A percentile compares a stretch with the other conserved stretches of the same genome.
phyloP scores from a whole-genome alignment of 2,888 invertebrate species.

The Ophioninae sp. region DNA sequence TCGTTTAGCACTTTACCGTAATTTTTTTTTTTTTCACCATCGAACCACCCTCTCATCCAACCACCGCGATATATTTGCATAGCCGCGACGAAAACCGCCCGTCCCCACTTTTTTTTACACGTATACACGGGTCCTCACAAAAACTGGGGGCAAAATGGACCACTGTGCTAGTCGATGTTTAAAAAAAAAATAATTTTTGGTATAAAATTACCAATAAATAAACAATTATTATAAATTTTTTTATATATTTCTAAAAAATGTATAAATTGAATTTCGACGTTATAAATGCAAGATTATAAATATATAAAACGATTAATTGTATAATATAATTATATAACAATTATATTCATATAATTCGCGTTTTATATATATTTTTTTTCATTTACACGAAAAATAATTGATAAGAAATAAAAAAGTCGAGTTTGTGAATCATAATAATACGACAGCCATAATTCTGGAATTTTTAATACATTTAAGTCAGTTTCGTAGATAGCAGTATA shows the following conservation, averaged over 20 bases:
- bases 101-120: conserved; percentile 45
- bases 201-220: no score
- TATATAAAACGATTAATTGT: no score
- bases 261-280: no score
- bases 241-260: no score
- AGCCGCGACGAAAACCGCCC: conserved; percentile 71
- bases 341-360: neutral
- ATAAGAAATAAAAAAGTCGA: conserved; percentile 4
- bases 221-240: no score
- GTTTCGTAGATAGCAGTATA: conserved; percentile 41
- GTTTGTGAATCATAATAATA: conserved; percentile 69
- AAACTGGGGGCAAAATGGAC: conserved; percentile 17
- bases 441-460: conserved; percentile 59
- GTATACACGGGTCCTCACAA: neutral
- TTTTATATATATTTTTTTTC: conserved; percentile 8
- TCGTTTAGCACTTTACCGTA: conserved; percentile 81
- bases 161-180: neutral
- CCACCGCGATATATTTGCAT: conserved; percentile 75
- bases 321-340: no score
- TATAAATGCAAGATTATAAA: no score
- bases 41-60: conserved; percentile 68
- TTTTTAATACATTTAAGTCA: conserved; percentile 38
- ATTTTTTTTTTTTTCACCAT: conserved; percentile 74
- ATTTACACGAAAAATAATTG: conserved; percentile 14
- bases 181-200: no score